These are phyloP conservation scores for Horisme vitalbata DNA, from an alignment of 2,888 invertebrate species.

Conservation along the genomic window DNA sequence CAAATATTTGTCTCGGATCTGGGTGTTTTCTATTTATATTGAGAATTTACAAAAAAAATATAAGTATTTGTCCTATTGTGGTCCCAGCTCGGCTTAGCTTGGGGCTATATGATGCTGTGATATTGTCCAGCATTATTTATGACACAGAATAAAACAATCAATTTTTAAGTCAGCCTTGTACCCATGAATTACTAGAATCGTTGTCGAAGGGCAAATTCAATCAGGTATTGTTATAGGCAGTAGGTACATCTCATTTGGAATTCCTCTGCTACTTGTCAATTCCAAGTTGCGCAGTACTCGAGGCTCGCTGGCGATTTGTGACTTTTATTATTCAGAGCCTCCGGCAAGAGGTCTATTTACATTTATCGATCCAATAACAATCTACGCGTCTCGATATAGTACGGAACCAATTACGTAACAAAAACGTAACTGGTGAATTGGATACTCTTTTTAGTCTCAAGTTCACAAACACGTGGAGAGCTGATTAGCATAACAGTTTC, in stretches of 20 bases:
- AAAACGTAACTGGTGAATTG: too few relatives aligned
- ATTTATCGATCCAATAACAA: slow-evolving; percentile 21
- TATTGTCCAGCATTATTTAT: too few relatives aligned
- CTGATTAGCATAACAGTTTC: too few relatives aligned
- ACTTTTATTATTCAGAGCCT: slow-evolving; percentile 19
- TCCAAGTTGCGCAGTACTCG: slow-evolving; percentile 8
- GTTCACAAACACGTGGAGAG: too few relatives aligned
- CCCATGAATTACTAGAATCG: neutral
- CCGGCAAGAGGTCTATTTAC: slow-evolving; percentile 4
- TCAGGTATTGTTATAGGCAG: slow-evolving; percentile 1
- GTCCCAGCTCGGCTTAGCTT: too few relatives aligned
- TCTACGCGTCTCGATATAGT: slow-evolving; percentile 9
- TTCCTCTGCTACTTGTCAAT: slow-evolving; percentile 10
- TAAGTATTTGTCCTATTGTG: too few relatives aligned
- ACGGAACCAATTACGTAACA: slow-evolving; percentile 11
- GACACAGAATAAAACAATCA: too few relatives aligned
- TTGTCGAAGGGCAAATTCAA: neutral
- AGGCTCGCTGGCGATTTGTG: slow-evolving; percentile 6
- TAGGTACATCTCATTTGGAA: slow-evolving; percentile 5
- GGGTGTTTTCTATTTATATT: too few relatives aligned
- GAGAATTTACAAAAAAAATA: too few relatives aligned
- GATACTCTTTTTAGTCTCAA: too few relatives aligned
- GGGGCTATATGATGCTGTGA: too few relatives aligned
- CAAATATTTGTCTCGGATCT: too few relatives aligned
- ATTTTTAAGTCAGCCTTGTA: neutral